Conservation (phyloP, 2,113 vertebrate genomes). For the Hippocampus zosterae region DNA sequence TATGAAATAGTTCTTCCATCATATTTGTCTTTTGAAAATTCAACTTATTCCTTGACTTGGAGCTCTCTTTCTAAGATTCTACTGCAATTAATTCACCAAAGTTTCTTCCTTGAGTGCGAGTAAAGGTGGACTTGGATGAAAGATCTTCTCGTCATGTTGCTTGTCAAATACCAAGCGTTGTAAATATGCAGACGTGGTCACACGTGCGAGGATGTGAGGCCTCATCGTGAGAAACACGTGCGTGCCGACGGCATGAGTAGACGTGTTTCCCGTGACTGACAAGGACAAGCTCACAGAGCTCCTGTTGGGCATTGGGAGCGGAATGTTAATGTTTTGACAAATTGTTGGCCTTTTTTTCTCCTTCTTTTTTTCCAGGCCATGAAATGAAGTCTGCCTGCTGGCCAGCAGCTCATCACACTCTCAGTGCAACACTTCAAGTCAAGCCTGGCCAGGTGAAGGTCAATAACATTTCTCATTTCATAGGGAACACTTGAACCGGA, state of each 20-base stretch:
- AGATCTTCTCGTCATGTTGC: slow-evolving; percentile 32
- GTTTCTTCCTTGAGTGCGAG: neutral
- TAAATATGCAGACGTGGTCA: slow-evolving; percentile 25
- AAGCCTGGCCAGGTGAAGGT: slow-evolving; percentile 60
- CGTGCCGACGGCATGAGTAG: slow-evolving; percentile 11
- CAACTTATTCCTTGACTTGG: too few relatives aligned
- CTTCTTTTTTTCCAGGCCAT: neutral
- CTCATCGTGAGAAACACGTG: slow-evolving; percentile 35
- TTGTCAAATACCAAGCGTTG: slow-evolving; percentile 36
- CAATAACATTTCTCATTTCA: slow-evolving; percentile 66
- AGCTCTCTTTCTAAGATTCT: too few relatives aligned
- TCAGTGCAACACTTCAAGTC: slow-evolving; percentile 56
- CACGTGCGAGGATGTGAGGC: slow-evolving; percentile 26
- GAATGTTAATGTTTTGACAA: slow-evolving; percentile 59
- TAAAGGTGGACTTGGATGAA: slow-evolving; percentile 21
- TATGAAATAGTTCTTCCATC: too few relatives aligned
- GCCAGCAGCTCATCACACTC: slow-evolving; percentile 58
- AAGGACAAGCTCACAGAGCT: slow-evolving; percentile 29
- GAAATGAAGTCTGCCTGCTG: slow-evolving; percentile 53
- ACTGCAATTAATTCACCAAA: slow-evolving; percentile 4
- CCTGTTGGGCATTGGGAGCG: slow-evolving; percentile 38
- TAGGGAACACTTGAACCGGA: slow-evolving; percentile 61
- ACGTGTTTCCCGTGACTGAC: slow-evolving; percentile 53
- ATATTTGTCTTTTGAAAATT: too few relatives aligned
- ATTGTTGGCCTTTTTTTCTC: slow-evolving; percentile 53